These are phyloP conservation scores for Oreortyx pictus DNA, from an alignment of 2,797 vertebrate species.

Conservation along the genomic window DNA sequence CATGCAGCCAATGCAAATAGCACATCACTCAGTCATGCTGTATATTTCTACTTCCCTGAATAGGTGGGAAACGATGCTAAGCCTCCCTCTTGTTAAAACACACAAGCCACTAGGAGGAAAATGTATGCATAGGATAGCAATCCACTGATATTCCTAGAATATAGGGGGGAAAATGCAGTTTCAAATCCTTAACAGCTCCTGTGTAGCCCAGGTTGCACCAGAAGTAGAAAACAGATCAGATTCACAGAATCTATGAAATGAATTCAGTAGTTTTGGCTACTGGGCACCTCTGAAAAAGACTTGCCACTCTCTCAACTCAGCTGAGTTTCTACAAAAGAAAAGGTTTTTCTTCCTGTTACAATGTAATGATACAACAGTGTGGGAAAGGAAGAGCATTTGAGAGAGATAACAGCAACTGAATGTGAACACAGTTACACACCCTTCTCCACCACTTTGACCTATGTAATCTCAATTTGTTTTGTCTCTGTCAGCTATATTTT, in stretches of 20 bases:
- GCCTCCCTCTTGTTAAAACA: neutral
- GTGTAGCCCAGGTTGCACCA: neutral
- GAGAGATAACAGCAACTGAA: neutral
- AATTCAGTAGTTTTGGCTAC: neutral
- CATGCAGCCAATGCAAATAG: neutral
- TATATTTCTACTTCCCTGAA: neutral
- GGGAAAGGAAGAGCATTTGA: neutral
- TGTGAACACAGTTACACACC: neutral
- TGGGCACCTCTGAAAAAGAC: neutral
- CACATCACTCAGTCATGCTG: neutral
- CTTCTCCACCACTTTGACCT: neutral
- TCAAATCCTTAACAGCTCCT: neutral
- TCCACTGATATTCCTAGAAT: neutral
- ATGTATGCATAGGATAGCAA: fast-evolving
- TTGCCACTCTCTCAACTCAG: neutral
- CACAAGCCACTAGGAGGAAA: neutral
- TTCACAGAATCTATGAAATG: neutral
- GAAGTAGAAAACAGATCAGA: neutral
- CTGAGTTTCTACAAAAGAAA: neutral
- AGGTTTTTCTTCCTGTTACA: neutral
- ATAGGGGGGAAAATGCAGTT: fast-evolving
- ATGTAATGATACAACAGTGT: neutral
- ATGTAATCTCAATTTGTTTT: neutral
- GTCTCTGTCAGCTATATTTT: neutral
- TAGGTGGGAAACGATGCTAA: neutral